Conservation (phyloP, 2,797 vertebrate species). For the Prionace glauca region DNA sequence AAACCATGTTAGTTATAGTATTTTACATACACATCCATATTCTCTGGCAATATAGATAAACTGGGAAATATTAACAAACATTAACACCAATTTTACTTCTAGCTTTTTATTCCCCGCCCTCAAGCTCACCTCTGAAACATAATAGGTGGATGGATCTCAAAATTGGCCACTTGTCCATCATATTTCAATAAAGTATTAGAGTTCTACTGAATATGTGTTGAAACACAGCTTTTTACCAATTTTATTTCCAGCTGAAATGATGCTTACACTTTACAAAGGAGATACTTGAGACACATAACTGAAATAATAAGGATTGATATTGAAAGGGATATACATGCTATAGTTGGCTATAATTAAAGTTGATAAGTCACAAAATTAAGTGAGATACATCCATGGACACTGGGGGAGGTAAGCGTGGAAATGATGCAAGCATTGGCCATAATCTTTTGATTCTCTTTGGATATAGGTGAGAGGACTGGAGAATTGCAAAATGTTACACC, state of each 20-base stretch:
- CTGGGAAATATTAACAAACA: not conserved
- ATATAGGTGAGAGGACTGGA: not conserved
- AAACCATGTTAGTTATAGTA: not conserved
- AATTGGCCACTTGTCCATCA: no score
- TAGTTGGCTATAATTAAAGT: not conserved
- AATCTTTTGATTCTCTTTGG: not conserved
- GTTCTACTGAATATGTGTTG: no score
- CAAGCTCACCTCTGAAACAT: no score
- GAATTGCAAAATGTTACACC: not conserved
- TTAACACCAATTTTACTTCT: not conserved
- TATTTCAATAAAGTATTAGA: no score
- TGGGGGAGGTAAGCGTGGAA: not conserved
- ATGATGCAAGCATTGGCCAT: not conserved
- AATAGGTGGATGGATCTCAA: no score
- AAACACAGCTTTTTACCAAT: not conserved
- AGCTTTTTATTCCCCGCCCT: no score
- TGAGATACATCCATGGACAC: not conserved
- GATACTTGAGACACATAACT: not conserved
- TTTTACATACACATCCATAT: not conserved
- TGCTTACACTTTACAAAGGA: not conserved
- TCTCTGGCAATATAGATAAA: not conserved
- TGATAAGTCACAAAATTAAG: not conserved
- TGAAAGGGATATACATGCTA: not conserved
- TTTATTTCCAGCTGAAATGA: not conserved
- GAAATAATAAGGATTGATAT: not conserved